Evolutionary conservation across 2,113 vertebrate species (phyloP).

Genomic region (Astur gentilis): DNA sequence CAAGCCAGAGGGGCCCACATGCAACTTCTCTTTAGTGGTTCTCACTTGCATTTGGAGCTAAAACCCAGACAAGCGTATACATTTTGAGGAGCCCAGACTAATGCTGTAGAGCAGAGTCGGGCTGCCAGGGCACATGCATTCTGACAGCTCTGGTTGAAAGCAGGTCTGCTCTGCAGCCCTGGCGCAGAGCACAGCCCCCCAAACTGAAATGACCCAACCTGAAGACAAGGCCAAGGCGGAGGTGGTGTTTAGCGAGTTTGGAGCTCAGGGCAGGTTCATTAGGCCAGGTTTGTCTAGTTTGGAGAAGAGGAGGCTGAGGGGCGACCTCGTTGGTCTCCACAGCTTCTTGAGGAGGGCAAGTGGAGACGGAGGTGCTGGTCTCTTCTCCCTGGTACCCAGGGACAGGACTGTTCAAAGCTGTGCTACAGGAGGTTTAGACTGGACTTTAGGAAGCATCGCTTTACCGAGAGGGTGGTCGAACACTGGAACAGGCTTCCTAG

Average conservation of each 20-base stretch:
- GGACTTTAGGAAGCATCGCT: too few relatives aligned
- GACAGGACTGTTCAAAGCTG: not conserved
- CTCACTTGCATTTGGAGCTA: not conserved
- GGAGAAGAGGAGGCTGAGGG: not conserved
- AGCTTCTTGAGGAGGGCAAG: not conserved
- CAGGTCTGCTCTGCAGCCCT: not conserved
- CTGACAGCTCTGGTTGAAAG: not conserved
- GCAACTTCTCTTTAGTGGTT: not conserved
- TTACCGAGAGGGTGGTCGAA: too few relatives aligned
- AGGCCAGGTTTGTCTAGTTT: not conserved
- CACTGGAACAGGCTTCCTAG: too few relatives aligned
- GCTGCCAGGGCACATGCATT: not conserved
- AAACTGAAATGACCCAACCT: not conserved
- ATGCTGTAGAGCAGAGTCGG: accelerated
- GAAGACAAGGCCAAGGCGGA: not conserved
- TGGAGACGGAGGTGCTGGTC: not conserved
- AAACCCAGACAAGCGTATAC: not conserved
- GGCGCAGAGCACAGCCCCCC: not conserved
- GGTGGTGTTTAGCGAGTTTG: not conserved
- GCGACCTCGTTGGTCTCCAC: not conserved
- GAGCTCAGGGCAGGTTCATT: not conserved
- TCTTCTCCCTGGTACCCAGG: not conserved
- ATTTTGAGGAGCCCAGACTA: not conserved
- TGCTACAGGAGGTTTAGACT: too few relatives aligned
- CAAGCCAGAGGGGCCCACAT: not conserved